Percentiles rank a stretch among this genome's conserved stretches.
These are phyloP conservation scores for western clawed frog (Xenopus tropicalis) DNA, from an alignment of 2,113 vertebrate species.

Conservation along the genomic window UCB_Xtro_10.0 CM004444.2:84064001-84064500, in stretches of 20 bases:
- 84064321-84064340: not conserved
- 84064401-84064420: too few species aligned
- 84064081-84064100: conserved; percentile 53
- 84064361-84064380: too few species aligned
- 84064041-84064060: conserved; percentile 54
- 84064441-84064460: too few species aligned
- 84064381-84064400: too few species aligned
- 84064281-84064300: conserved; percentile 20
- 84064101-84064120: conserved; percentile 50
- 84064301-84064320: conserved; percentile 3
- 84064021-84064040: conserved; percentile 47
- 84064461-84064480: too few species aligned
- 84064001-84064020: conserved; percentile 49
- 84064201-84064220: not conserved
- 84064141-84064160: conserved; percentile 54
- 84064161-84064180: conserved; percentile 50
- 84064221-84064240: not conserved
- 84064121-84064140: conserved; percentile 38
- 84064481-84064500: too few species aligned
- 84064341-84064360: too few species aligned
- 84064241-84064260: not conserved
- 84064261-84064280: conserved; percentile 12
- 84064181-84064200: conserved; percentile 17
- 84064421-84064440: too few species aligned
- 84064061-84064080: conserved; percentile 50